Percentiles rank a stretch among this genome's conserved stretches.
Conservation (phyloP, 2,113 vertebrate species). For the Cyprinodon tularosa region DNA sequence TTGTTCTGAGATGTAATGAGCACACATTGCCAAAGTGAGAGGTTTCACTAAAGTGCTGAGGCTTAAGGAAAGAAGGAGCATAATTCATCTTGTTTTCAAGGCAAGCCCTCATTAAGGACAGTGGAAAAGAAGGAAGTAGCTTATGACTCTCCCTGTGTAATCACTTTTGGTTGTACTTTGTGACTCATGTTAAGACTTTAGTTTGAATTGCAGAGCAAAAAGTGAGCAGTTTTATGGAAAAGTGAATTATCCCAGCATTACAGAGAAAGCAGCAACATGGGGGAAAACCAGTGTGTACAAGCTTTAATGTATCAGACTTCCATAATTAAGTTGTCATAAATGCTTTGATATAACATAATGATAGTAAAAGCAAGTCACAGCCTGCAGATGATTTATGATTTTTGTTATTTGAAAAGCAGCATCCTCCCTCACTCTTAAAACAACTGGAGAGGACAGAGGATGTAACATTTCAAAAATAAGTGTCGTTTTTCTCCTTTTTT, state of each 20-base stretch:
- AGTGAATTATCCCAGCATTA: conserved; percentile 58
- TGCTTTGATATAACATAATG: conserved; percentile 48
- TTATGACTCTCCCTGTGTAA: conserved; percentile 63
- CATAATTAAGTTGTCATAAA: conserved; percentile 36
- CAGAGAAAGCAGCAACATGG: conserved; percentile 39
- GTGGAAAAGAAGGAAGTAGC: conserved; percentile 50
- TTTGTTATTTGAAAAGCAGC: conserved; percentile 20
- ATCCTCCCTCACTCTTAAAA: neutral
- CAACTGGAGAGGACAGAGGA: neutral
- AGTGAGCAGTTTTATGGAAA: conserved; percentile 35
- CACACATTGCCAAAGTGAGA: conserved; percentile 50
- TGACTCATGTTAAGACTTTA: conserved; percentile 68
- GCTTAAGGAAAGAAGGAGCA: conserved; percentile 64
- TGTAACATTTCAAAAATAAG: neutral
- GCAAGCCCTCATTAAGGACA: conserved; percentile 61
- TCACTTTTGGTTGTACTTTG: conserved; percentile 75
- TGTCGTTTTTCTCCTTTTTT: neutral
- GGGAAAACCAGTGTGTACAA: conserved; percentile 23
- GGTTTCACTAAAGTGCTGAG: conserved; percentile 66
- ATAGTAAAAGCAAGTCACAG: conserved; percentile 2
- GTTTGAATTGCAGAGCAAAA: conserved; percentile 64
- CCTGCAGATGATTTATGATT: conserved; percentile 25
- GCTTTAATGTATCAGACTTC: conserved; percentile 33
- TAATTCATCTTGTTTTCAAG: conserved; percentile 76
- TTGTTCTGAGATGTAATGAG: conserved; percentile 69